phyloP scores from a whole-genome alignment of 2,888 invertebrate species.

The Carabus problematicus region DNA sequence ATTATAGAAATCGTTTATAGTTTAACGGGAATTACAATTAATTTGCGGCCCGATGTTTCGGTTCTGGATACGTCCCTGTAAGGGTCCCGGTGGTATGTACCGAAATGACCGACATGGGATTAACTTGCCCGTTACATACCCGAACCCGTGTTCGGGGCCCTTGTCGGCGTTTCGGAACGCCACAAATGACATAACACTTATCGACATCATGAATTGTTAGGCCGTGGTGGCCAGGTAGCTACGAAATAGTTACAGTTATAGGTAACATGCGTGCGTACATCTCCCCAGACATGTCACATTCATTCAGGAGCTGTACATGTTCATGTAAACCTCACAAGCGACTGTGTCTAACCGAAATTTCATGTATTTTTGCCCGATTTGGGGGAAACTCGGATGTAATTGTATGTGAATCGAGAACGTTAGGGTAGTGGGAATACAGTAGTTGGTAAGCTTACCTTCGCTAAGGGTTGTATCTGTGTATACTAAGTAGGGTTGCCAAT shows the following conservation, averaged over 20 bases:
- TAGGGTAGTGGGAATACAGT: background rate
- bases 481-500: conserved; percentile 40
- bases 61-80: background rate
- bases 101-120: conserved; percentile 33
- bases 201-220: conserved; percentile 15
- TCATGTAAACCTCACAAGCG: background rate
- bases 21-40: too few species aligned
- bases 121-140: conserved; percentile 23
- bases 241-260: conserved; percentile 5
- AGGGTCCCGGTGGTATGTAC: conserved; percentile 17
- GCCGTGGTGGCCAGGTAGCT: background rate
- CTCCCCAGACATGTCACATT: too few species aligned
- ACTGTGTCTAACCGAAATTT: conserved; percentile 1
- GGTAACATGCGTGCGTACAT: background rate
- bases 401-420: background rate
- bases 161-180: conserved; percentile 27
- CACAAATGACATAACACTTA: conserved; percentile 41
- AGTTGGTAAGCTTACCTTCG: conserved; percentile 34
- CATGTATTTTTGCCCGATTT: background rate
- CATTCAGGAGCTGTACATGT: background rate
- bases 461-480: conserved; percentile 37
- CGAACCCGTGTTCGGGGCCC: conserved; percentile 15
- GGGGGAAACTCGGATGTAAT: too few species aligned
- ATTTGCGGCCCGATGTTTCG: too few species aligned
- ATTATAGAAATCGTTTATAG: background rate